Conservation (phyloP, 2,797 vertebrate genomes). For the Acipenser oxyrinchus region DNA sequence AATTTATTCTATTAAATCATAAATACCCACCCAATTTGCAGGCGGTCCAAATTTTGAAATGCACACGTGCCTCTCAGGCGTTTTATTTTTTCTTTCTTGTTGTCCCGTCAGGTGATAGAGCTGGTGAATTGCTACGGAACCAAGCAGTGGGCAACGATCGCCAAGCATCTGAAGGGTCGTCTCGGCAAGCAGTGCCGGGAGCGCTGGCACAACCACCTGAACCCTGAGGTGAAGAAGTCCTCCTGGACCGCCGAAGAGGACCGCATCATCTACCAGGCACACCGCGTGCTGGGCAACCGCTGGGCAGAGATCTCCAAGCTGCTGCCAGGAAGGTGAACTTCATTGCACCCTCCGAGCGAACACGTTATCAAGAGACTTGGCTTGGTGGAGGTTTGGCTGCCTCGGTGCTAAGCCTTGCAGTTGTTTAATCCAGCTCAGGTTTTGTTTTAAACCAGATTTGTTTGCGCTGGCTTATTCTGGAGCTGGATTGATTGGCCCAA, state of each 20-base stretch:
- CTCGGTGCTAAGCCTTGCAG: neutral
- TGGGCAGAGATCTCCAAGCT: constrained; percentile 97
- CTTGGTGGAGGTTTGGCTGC: accelerated
- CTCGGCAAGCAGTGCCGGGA: constrained; percentile 95
- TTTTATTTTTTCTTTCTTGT: neutral
- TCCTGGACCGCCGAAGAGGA: constrained; percentile 96
- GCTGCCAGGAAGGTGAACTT: constrained; percentile 81
- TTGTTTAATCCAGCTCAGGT: too few species aligned
- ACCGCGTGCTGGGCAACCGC: constrained; percentile 86
- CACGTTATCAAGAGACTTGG: neutral
- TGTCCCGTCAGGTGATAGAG: constrained; percentile 77
- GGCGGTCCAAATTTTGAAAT: too few species aligned
- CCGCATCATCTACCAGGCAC: constrained; percentile 90
- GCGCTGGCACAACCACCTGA: constrained; percentile 97
- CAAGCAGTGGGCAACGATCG: constrained; percentile 91
- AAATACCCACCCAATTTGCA: too few species aligned
- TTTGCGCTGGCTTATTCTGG: too few species aligned
- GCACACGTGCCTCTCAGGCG: too few species aligned
- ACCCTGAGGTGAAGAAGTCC: constrained; percentile 93
- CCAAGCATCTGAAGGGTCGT: constrained; percentile 89
- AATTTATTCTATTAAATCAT: too few species aligned
- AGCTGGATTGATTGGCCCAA: too few species aligned
- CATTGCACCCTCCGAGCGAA: neutral
- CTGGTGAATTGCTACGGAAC: constrained; percentile 89
- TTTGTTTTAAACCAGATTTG: too few species aligned